These are phyloP conservation scores for Agapornis roseicollis DNA, from an alignment of 2,113 vertebrate genomes.

Conservation along the genomic window DNA sequence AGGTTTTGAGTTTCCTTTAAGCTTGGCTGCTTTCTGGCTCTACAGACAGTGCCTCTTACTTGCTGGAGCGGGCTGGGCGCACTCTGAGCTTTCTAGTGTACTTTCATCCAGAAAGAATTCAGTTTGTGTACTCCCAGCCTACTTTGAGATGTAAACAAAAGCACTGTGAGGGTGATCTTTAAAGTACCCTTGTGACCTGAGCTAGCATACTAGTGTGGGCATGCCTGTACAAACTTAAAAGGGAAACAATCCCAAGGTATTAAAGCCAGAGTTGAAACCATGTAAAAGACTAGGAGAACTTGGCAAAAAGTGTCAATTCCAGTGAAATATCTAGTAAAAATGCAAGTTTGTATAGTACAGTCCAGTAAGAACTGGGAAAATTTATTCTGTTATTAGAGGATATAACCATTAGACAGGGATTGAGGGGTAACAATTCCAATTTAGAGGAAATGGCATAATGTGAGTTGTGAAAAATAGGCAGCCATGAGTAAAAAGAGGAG, in stretches of 20 bases:
- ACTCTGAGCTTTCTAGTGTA: not conserved
- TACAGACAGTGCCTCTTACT: not conserved
- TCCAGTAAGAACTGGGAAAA: not conserved
- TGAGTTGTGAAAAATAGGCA: not conserved
- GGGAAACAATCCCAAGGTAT: not conserved
- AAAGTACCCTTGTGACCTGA: not conserved
- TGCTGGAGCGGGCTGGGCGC: accelerated
- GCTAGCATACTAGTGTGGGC: not conserved
- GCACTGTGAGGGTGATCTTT: not conserved
- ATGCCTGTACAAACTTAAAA: not conserved
- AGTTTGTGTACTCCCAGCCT: not conserved
- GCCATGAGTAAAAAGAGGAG: not conserved
- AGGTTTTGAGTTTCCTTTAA: not conserved
- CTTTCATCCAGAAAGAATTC: not conserved
- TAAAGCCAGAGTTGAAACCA: not conserved
- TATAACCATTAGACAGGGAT: not conserved
- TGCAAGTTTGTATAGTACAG: not conserved
- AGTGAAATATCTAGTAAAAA: not conserved
- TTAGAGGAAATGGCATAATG: not conserved
- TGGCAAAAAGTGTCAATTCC: not conserved
- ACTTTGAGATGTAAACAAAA: not conserved
- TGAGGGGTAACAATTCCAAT: not conserved
- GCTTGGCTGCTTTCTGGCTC: not conserved
- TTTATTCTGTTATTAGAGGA: not conserved
- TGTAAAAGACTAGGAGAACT: not conserved